Evolutionary conservation across 2,797 vertebrate genomes (phyloP).

Genomic region (Rachycentron canadum): DNA sequence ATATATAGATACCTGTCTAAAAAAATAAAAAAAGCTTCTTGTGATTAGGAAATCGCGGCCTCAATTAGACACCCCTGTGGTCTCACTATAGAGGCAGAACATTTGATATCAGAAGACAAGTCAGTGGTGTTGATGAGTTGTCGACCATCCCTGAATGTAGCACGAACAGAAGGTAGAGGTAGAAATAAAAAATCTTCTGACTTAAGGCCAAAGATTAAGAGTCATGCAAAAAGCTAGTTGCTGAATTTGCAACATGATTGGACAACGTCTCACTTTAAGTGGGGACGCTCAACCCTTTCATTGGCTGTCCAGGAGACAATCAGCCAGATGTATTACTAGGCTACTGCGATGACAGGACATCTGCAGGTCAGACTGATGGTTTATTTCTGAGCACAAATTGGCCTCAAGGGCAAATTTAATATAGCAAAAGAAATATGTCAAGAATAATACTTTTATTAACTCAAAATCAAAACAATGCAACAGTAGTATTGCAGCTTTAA

Average conservation of each 20-base stretch:
- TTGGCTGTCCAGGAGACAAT: slow-evolving; percentile 88
- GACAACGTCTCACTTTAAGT: slow-evolving; percentile 73
- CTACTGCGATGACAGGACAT: slow-evolving; percentile 79
- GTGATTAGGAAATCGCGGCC: slow-evolving; percentile 3
- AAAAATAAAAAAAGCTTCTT: background rate
- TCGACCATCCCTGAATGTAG: slow-evolving; percentile 22
- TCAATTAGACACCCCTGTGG: background rate
- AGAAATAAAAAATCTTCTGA: slow-evolving; percentile 11
- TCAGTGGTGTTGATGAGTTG: background rate
- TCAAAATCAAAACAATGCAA: slow-evolving; percentile 14
- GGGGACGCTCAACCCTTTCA: slow-evolving; percentile 77
- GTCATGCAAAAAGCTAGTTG: slow-evolving; percentile 26
- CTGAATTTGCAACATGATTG: slow-evolving; percentile 33
- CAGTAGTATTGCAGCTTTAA: slow-evolving; percentile 43
- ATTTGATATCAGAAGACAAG: background rate
- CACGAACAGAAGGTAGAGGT: slow-evolving; percentile 9
- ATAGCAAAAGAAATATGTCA: slow-evolving; percentile 28
- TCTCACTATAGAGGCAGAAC: background rate
- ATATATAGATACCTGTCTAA: background rate
- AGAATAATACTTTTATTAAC: slow-evolving; percentile 17
- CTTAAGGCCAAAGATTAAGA: slow-evolving; percentile 22
- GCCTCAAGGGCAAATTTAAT: slow-evolving; percentile 41
- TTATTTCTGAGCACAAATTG: slow-evolving; percentile 51
- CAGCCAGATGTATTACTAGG: slow-evolving; percentile 83
- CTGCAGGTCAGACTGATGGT: slow-evolving; percentile 71